Evolutionary conservation across 2,113 vertebrate species (phyloP), one percentile per base, ranked within the genome.

Genomic region (Mionectes macconnelli): DNA sequence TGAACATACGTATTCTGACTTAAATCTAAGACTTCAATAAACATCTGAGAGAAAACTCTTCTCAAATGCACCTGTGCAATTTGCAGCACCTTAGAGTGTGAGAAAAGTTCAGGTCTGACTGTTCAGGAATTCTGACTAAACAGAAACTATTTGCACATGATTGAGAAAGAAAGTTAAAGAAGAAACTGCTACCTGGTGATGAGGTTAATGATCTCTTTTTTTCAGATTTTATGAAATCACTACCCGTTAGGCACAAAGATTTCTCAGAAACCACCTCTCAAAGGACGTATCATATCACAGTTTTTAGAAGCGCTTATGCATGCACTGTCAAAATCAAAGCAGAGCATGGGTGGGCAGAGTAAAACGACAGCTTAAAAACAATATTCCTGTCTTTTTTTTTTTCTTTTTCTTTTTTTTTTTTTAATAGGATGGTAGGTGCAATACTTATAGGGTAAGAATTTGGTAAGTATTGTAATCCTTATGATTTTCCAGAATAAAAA

Each of bases 81-180:
- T 21, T 92, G 68, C 47, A 87, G 60, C 31, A 89, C 39, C 56
- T 72, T 37, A 28, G 1, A 72, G 35, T 37, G 40, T 79, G 86
- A 92, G 86, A 84, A 82, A 60, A 91, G 68, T 92, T 95, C 84
- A 84, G 69, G 56, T 95, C 67, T 96, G 93, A 96, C 76, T 92
- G 68, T 81, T 94, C 39, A 93, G 64, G 76, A 93, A 64, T 94
- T 96, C 72, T 72, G 84, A 90, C 52, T 85, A 85, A 84, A 87
- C 40, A 84, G 83, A 90, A 92, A 63, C 42, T 62, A 24, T 47
- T 67, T 75, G 52, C 33, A 59, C 31, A 56, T 84, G 67, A 92
- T 77, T 86, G 86, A 86, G 56, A 96, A 96, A 93, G 81, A 91
- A 87, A 95, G 74, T 28, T 91, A 44, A 72, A 93, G 55, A 85